These are phyloP conservation scores for Drosophila yakuba DNA, from an alignment of 1,140 invertebrate species.

Conservation along the genomic window DNA sequence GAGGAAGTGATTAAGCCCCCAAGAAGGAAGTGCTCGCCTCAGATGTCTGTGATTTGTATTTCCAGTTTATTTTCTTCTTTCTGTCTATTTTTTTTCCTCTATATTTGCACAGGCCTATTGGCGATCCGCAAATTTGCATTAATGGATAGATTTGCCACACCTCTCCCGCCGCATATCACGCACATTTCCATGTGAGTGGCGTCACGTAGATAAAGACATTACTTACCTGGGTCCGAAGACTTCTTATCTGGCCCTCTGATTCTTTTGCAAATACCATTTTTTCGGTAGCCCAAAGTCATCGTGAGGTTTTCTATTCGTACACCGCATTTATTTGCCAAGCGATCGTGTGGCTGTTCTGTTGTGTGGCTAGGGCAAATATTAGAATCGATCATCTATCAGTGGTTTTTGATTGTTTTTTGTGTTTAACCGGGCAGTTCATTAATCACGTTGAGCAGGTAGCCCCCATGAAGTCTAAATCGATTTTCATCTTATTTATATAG, in stretches of 20 bases:
- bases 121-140: conserved; percentile 34
- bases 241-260: conserved; percentile 29
- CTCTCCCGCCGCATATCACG: conserved; percentile 18
- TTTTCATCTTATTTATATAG: conserved; percentile 26
- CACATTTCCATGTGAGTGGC: conserved; percentile 8
- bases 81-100: conserved; percentile 1
- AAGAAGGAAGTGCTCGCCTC: conserved; percentile 52
- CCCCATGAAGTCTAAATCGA: conserved; percentile 18
- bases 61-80: conserved; percentile 51
- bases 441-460: conserved; percentile 45
- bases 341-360: conserved; percentile 32
- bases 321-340: conserved; percentile 32
- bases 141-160: conserved; percentile 20
- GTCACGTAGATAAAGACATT: conserved; percentile 41
- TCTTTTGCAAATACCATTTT: conserved; percentile 48
- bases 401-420: conserved; percentile 21
- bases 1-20: conserved; percentile 54
- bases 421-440: conserved; percentile 21
- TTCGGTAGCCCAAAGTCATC: conserved; percentile 48
- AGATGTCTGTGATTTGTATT: conserved; percentile 56
- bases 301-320: conserved; percentile 31
- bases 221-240: conserved; percentile 29
- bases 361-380: conserved; percentile 37
- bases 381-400: conserved; percentile 46
- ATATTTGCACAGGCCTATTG: conserved; percentile 46